Base-by-base conservation (phyloP, 2,113 vertebrate genomes). In the Oenanthe oenanthe region DNA sequence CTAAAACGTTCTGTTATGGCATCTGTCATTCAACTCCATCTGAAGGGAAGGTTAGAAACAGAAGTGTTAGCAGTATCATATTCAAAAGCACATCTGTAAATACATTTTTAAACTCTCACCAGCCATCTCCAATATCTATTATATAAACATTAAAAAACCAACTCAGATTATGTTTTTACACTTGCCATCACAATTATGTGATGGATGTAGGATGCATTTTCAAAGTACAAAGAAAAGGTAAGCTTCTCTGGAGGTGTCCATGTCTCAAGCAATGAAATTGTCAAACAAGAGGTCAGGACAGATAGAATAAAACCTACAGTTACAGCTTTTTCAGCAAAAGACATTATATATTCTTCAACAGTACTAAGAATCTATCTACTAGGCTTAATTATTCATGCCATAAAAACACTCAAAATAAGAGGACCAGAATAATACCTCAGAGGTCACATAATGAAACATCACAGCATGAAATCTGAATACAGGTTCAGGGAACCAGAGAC, bases 41-140 rank as follows among this genome's bases (percentile, higher is more conserved):
- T 75, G 31, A 78, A 62, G 22, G 28, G 5, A 73, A 20, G 28
- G 45, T 43, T 40, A 80, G 28, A 60, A 53, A n/a, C 13, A 53
- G 38, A 26, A 67, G 26, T 29, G 36, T 36, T 13, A 60, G 25
- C 15, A 53, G 28, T 47, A 67, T n/a, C 40, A 38, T 13, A 76
- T 20, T 45, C 60, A 28, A 62, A 43, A 40, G 8, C 7, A 66
- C 10, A 53, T n/a, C 9, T n/a, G 12, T 47, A 63, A 34, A 16
- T 5, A 2, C 6, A 53, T 4, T 65, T 20, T 9, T 9, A 1
- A n/a, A 17, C 18, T 17, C 4, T 10, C 8, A 26, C 34, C 4
- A 7, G 18, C 4, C 13, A 87, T 57, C 36, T 93, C 60, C 26
- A 70, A 20, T 25, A 78, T 26, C 7, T 1, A 1, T 56, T 45